Evolutionary conservation across 1,140 invertebrate genomes (phyloP).

Genomic region (Lineus longissimus): DNA sequence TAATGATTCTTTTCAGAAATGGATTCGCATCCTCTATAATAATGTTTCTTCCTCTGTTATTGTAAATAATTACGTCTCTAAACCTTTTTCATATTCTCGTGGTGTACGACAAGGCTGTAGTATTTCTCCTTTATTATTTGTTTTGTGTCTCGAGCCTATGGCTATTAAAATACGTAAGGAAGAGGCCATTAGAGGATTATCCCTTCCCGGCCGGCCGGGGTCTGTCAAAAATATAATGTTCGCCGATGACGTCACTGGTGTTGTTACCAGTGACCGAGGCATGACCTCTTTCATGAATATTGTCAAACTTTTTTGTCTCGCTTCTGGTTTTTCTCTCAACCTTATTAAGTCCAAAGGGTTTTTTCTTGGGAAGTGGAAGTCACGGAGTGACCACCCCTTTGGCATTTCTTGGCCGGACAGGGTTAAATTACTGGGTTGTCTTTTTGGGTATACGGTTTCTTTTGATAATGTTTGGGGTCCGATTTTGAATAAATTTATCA

Average conservation of each 20-base stretch:
- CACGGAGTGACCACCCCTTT: constrained; percentile 21
- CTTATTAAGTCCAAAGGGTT: constrained; percentile 23
- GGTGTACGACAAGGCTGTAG: constrained; percentile 52
- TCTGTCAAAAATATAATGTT: neutral
- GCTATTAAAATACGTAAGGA: constrained; percentile 19
- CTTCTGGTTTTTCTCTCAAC: constrained; percentile 5
- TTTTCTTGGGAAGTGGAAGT: constrained; percentile 25
- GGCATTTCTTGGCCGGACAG: constrained; percentile 25
- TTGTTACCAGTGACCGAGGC: too few relatives aligned
- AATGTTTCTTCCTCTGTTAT: constrained; percentile 23
- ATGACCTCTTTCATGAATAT: too few relatives aligned
- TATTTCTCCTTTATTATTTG: constrained; percentile 49
- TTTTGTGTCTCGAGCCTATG: constrained; percentile 47
- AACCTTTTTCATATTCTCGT: constrained; percentile 32
- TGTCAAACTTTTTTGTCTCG: too few relatives aligned
- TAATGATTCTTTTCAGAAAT: constrained; percentile 21
- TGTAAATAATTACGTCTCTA: constrained; percentile 29
- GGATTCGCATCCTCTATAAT: constrained; percentile 26
- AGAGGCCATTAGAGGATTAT: neutral
- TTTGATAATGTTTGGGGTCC: constrained; percentile 21
- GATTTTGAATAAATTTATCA: constrained; percentile 19
- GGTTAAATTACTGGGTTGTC: constrained; percentile 21
- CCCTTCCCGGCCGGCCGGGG: neutral
- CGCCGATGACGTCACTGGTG: constrained; percentile 2
- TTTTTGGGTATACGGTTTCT: constrained; percentile 19